phyloP scores from a whole-genome alignment of 1,140 invertebrate genomes.

The Berghia stephanieae region DNA sequence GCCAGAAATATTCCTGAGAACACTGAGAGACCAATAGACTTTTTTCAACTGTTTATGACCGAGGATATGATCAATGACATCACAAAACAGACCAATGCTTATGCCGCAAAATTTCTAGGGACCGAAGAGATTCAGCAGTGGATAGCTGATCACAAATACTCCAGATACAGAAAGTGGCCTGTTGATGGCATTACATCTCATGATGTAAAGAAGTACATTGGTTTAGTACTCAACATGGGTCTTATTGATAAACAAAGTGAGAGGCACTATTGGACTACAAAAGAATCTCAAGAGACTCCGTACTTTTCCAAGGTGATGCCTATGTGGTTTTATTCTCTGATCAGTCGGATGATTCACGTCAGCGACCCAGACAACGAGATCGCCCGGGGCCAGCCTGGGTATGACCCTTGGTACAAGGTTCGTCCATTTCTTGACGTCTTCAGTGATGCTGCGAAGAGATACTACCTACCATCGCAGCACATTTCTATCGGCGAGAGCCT shows the following conservation, averaged over 20 bases:
- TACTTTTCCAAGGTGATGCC: background rate
- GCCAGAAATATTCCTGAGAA: background rate
- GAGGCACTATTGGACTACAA: background rate
- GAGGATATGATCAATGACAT: background rate
- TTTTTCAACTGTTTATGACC: background rate
- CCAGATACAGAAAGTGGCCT: constrained; percentile 18
- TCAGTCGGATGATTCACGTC: constrained; percentile 28
- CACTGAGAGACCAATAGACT: background rate
- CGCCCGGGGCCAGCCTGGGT: constrained; percentile 18
- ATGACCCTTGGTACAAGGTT: constrained; percentile 37
- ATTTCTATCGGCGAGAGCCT: constrained; percentile 39
- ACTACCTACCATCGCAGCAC: constrained; percentile 21
- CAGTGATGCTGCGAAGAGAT: constrained; percentile 12
- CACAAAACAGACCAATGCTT: background rate
- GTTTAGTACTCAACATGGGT: constrained; percentile 22
- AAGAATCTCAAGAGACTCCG: background rate
- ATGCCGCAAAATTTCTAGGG: background rate
- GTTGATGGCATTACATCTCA: background rate
- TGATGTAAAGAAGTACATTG: constrained; percentile 11
- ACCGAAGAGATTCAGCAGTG: background rate
- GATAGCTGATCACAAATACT: background rate
- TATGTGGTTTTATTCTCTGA: constrained; percentile 14
- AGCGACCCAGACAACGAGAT: background rate
- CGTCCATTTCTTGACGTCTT: constrained; percentile 25
- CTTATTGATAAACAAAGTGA: background rate